Conservation (phyloP, 2,797 vertebrate genomes). For the Octomys mimax region DNA sequence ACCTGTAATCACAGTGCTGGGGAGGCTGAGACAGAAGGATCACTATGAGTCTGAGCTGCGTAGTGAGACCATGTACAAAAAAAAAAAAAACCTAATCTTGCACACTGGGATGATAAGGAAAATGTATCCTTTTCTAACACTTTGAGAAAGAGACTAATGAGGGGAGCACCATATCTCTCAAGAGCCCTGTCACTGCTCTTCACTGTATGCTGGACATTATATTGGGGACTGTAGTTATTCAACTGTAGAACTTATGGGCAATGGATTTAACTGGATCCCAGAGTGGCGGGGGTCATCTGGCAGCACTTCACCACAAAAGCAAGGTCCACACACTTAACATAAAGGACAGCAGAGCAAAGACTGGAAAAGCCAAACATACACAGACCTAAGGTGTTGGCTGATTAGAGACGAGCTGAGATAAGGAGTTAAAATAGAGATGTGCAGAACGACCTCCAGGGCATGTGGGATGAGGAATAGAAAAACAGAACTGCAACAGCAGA, state of each 20-base stretch:
- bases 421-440: too few relatives aligned
- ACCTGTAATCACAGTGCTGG: too few relatives aligned
- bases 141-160: neutral
- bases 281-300: neutral
- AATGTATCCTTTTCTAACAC: neutral
- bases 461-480: too few relatives aligned
- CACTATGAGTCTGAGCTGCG: too few relatives aligned
- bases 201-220: neutral
- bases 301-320: neutral
- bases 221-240: neutral
- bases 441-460: too few relatives aligned
- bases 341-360: neutral
- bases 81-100: neutral
- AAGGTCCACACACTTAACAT: neutral
- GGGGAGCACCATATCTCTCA: neutral
- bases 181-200: neutral
- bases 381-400: neutral
- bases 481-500: too few relatives aligned
- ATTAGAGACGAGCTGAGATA: neutral
- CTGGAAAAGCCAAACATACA: neutral
- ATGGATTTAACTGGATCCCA: neutral
- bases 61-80: too few relatives aligned
- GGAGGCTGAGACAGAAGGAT: too few relatives aligned
- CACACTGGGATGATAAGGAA: neutral
- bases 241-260: neutral